Conservation (phyloP, 2,113 vertebrate species). For the Turdus rufiventris region DNA sequence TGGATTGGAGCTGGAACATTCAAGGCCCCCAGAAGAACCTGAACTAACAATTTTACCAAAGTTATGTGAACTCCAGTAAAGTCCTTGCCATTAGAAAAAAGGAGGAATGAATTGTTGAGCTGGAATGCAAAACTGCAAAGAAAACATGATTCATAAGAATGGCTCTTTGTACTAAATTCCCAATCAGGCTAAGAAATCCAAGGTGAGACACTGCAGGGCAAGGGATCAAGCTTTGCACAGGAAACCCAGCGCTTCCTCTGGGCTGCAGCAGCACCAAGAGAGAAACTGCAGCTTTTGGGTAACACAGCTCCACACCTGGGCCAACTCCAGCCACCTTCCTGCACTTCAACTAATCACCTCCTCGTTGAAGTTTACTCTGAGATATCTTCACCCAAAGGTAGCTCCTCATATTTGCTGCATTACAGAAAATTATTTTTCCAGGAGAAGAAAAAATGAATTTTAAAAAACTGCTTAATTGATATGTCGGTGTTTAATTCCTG, state of each 20-base stretch:
- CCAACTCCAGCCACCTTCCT: neutral
- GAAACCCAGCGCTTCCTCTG: constrained; percentile 57
- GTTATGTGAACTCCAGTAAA: neutral
- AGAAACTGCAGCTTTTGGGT: neutral
- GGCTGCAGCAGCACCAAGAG: neutral
- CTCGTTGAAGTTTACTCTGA: neutral
- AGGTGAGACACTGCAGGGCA: neutral
- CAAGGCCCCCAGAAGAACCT: neutral
- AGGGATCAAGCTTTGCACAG: constrained; percentile 22
- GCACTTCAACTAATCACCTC: neutral
- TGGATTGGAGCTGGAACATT: neutral
- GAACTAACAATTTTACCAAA: neutral
- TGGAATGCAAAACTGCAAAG: constrained; percentile 43
- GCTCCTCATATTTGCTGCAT: neutral
- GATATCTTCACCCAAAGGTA: neutral
- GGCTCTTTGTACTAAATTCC: constrained; percentile 37
- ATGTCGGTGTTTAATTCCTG: accelerated
- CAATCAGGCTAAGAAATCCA: neutral
- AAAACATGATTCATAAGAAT: constrained; percentile 41
- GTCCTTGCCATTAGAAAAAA: neutral
- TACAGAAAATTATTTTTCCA: neutral
- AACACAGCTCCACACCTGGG: accelerated
- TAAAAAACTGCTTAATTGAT: neutral
- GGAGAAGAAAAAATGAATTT: accelerated
- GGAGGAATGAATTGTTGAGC: neutral